Evolutionary conservation across 2,797 vertebrate genomes (phyloP), one percentile per base, ranked within the genome.

Genomic region (Macropus fuliginosus): DNA sequence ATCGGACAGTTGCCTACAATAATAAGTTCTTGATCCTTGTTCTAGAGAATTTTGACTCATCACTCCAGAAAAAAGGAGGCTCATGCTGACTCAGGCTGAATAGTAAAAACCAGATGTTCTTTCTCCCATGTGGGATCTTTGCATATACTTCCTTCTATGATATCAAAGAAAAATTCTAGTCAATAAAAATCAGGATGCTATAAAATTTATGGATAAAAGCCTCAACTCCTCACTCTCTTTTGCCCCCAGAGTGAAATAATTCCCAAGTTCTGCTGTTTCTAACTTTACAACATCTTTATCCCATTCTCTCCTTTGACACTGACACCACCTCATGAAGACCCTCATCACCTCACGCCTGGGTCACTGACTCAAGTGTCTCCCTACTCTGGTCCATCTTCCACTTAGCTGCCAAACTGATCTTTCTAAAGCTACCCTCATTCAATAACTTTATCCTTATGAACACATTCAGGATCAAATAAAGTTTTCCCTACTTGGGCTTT

Each of bases 81-180:
- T 56, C 24, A 56, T 56, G 55, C 55, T 56, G 55, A 56, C 56
- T 34, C 34, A 55, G 40, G 34, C 29, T 28, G 74, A 62, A 24
- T 27, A 59, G 59, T 6, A 28, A 18, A 52, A 55, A 52, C 40
- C 24, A 11, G 55, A 10, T 1, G 55, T 14, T 50, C 1, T 46
- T 12, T 2, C 81, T 40, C 28, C 18, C 1, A 40, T 74, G 16
- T 74, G 31, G 55, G 34, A 54, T 0, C 0, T n/a, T n/a, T 0
- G 52, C 34, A 92, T 28, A 55, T 4, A 40, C 21, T 27, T 29
- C 4, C n/a, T 9, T 81, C 8, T 21, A 0, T 0, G 31, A 29
- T 12, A 34, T 52, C 11, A 3, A 4, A 18, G 11, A 92, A 29
- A 50, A 56, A 46, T 50, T 54, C 10, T n/a, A 27, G 6, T 90